phyloP scores from a whole-genome alignment of 2,888 invertebrate genomes.

The Orthonevra nobilis region DNA sequence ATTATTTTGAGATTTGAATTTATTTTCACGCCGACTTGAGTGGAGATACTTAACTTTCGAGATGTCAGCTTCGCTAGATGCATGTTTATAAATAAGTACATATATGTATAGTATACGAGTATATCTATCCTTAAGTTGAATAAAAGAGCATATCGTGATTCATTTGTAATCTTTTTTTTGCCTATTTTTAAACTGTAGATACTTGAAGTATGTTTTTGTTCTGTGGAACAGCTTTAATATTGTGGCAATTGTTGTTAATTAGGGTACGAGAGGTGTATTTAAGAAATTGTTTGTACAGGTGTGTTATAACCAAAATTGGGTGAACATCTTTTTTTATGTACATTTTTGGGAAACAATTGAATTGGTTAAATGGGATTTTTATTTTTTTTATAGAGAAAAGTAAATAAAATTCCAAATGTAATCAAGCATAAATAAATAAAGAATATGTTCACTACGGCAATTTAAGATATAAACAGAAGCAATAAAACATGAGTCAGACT shows the following conservation, averaged over 20 bases:
- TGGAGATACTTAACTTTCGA: slow-evolving; percentile 17
- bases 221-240: slow-evolving; percentile 4
- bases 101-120: slow-evolving; percentile 1
- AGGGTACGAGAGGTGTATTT: slow-evolving; percentile 23
- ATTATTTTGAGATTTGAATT: slow-evolving; percentile 40
- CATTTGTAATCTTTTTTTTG: slow-evolving; percentile 19
- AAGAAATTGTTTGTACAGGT: slow-evolving; percentile 17
- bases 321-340: neutral
- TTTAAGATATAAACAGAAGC: too few species aligned
- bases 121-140: slow-evolving; percentile 3
- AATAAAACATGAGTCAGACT: too few species aligned
- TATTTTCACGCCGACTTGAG: neutral
- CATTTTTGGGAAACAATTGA: too few species aligned
- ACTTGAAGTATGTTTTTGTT: neutral
- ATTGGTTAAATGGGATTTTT: too few species aligned
- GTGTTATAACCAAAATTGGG: neutral
- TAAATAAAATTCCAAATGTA: too few species aligned
- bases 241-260: slow-evolving; percentile 25
- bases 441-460: too few species aligned
- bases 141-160: slow-evolving; percentile 34
- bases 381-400: too few species aligned
- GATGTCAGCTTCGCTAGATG: slow-evolving; percentile 27
- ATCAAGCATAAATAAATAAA: too few species aligned
- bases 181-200: neutral
- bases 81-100: too few species aligned